These are phyloP conservation scores for Tromatobia lineatoria DNA, from an alignment of 2,888 invertebrate genomes.

Conservation along the genomic window DNA sequence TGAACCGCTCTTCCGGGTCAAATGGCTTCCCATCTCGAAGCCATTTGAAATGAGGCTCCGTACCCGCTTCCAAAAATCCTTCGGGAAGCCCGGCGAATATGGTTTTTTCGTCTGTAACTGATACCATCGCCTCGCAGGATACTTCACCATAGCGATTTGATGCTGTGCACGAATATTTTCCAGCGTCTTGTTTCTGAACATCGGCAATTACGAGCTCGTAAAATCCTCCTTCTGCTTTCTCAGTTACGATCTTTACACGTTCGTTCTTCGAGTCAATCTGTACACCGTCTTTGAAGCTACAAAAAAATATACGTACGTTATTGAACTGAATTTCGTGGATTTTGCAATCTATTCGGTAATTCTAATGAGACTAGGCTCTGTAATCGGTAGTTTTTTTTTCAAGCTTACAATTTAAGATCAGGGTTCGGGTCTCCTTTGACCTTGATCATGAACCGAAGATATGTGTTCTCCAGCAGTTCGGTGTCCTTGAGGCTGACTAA, in stretches of 20 bases:
- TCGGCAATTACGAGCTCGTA: conserved; percentile 95
- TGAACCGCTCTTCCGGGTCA: conserved; percentile 96
- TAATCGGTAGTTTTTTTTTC: conserved; percentile 8
- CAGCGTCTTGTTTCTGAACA: conserved; percentile 92
- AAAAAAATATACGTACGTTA: neutral
- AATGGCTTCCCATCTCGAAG: conserved; percentile 94
- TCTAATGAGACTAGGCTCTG: neutral
- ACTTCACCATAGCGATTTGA: conserved; percentile 93
- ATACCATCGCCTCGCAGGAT: conserved; percentile 91
- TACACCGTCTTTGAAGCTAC: conserved; percentile 93
- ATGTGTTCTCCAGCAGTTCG: conserved; percentile 94
- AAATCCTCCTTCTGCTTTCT: conserved; percentile 93
- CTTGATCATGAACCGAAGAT: conserved; percentile 95
- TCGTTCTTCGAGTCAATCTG: conserved; percentile 90
- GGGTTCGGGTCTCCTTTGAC: conserved; percentile 96
- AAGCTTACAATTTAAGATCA: conserved; percentile 94
- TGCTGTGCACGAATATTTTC: conserved; percentile 94
- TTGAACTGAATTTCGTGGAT: neutral
- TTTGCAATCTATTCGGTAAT: neutral
- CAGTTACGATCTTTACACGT: conserved; percentile 90
- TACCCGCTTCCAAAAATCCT: conserved; percentile 90
- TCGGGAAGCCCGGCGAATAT: conserved; percentile 92
- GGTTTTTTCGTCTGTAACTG: conserved; percentile 94
- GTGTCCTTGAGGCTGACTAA: conserved; percentile 94
- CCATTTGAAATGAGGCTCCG: conserved; percentile 93